Evolutionary conservation across 2,797 vertebrate species (phyloP).

Genomic region (Gobio occitaniae): DNA sequence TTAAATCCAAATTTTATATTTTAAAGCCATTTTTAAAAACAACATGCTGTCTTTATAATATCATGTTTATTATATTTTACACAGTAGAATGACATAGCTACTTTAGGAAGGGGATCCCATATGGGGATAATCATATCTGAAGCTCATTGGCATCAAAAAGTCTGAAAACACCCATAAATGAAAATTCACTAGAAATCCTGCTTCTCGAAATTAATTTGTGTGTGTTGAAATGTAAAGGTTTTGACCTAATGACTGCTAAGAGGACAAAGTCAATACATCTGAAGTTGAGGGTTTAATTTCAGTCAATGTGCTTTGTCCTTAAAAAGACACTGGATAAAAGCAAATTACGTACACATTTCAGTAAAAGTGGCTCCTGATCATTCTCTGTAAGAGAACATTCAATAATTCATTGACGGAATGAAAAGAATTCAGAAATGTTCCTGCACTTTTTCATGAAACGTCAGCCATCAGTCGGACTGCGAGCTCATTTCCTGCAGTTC

Average conservation of each 20-base stretch:
- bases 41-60: neutral
- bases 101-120: neutral
- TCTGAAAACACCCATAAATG: neutral
- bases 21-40: neutral
- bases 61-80: neutral
- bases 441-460: constrained; percentile 36
- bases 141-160: neutral
- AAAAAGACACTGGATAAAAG: neutral
- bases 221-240: neutral
- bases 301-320: neutral
- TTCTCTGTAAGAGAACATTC: neutral
- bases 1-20: neutral
- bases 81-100: neutral
- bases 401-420: constrained; percentile 8
- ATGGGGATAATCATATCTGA: neutral
- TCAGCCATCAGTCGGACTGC: constrained; percentile 1
- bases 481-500: constrained; percentile 34
- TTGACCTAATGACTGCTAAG: neutral
- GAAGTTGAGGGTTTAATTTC: neutral
- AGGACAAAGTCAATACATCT: neutral
- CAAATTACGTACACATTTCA: neutral
- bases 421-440: constrained; percentile 33
- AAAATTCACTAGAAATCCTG: neutral
- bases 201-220: neutral
- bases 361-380: constrained; percentile 13